Evolutionary conservation across 1,140 invertebrate species (phyloP).

Genomic region (Lordiphosa collinella): DNA sequence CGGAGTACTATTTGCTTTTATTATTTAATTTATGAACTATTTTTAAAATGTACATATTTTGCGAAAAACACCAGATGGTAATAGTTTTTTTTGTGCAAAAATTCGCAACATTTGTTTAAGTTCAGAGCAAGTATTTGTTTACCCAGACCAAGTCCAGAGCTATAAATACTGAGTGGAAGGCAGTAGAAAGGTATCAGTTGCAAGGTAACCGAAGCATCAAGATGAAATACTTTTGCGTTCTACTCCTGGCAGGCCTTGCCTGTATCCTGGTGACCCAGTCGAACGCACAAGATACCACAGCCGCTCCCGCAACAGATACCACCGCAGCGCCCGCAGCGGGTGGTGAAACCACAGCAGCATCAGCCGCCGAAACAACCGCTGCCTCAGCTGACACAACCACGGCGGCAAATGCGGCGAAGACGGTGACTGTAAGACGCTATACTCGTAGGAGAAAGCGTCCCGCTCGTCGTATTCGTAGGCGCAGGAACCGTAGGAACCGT

Average conservation of each 20-base stretch:
- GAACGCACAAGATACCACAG: background rate
- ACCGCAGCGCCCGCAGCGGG: background rate
- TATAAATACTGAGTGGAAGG: background rate
- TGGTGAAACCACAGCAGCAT: no score
- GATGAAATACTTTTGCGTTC: slow-evolving; percentile 1
- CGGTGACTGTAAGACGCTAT: no score
- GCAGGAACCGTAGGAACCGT: no score
- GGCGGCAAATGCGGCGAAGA: no score
- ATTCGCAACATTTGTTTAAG: background rate
- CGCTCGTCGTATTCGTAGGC: no score
- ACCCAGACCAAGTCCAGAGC: background rate
- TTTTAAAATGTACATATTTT: no score
- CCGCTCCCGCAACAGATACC: background rate
- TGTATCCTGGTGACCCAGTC: background rate
- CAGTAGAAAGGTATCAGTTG: background rate
- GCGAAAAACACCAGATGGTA: slow-evolving; percentile 1
- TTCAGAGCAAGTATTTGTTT: background rate
- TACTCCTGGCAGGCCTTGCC: background rate
- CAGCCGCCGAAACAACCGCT: no score
- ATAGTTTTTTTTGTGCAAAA: background rate
- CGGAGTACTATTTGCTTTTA: no score
- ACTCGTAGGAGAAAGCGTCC: no score
- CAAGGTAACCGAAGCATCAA: background rate
- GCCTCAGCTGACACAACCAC: no score
- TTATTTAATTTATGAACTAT: no score